Conservation (phyloP, 2,113 vertebrate genomes). For the Tupaia chinensis region DNA sequence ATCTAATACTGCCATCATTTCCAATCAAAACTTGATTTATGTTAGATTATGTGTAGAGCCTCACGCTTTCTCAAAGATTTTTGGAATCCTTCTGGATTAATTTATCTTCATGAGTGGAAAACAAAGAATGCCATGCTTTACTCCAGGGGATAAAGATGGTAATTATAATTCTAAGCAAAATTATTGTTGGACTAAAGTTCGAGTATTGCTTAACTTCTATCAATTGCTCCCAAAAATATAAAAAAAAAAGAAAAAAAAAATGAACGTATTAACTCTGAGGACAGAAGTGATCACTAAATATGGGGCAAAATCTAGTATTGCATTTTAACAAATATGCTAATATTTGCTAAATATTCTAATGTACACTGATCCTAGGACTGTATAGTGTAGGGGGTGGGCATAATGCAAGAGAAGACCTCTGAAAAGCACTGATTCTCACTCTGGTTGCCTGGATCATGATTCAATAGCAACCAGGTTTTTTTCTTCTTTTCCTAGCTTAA, state of each 20-base stretch:
- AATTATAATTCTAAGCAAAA: background rate
- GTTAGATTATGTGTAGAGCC: background rate
- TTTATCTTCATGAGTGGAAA: slow-evolving; percentile 1
- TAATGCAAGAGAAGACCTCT: background rate
- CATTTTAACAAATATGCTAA: no score
- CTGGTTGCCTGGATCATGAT: background rate
- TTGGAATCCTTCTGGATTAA: slow-evolving; percentile 9
- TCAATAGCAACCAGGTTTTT: accelerated
- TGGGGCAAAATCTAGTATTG: background rate
- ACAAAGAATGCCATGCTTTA: background rate
- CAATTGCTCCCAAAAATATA: background rate
- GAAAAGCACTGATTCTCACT: background rate
- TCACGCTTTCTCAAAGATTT: background rate
- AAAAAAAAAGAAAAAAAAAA: background rate
- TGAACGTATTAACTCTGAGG: background rate
- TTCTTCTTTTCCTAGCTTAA: background rate
- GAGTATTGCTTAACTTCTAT: background rate
- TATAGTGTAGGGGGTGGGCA: background rate
- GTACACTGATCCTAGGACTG: accelerated
- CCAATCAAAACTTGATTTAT: slow-evolving; percentile 46
- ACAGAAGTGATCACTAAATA: background rate
- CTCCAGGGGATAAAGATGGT: background rate
- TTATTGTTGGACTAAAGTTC: background rate
- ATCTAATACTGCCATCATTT: background rate
- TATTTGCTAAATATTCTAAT: no score